Conservation (phyloP, 2,113 vertebrate species). For the Macroglossus sobrinus region DNA sequence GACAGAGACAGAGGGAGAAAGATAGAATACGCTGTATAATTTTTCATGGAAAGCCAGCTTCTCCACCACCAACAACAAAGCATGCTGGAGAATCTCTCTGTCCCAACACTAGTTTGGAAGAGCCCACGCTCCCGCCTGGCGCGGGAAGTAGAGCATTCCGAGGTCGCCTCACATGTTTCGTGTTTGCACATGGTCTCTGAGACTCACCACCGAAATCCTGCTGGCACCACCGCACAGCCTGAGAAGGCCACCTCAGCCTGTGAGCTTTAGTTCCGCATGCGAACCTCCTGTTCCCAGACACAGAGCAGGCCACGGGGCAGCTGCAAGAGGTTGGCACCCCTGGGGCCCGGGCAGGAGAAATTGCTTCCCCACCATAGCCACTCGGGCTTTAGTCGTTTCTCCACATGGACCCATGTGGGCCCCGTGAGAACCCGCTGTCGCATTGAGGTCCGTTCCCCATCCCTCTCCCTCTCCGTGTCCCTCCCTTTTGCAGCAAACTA, state of each 20-base stretch:
- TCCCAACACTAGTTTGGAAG: not conserved
- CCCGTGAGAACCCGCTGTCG: not conserved
- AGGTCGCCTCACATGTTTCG: not conserved
- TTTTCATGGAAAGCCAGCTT: not conserved
- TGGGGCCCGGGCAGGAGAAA: not conserved
- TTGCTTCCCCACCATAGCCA: not conserved
- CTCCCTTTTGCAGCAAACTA: not conserved
- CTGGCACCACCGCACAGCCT: no score
- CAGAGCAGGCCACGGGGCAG: not conserved
- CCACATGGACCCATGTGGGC: no score
- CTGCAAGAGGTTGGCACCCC: not conserved
- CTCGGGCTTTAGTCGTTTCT: not conserved
- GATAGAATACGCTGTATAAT: not conserved
- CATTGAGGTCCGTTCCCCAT: not conserved
- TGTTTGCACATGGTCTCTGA: not conserved
- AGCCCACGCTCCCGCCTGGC: no score
- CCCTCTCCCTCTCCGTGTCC: not conserved
- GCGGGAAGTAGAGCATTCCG: not conserved
- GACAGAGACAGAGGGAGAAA: not conserved
- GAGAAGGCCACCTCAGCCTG: not conserved
- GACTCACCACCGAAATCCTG: not conserved
- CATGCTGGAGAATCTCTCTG: not conserved
- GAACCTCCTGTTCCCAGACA: not conserved
- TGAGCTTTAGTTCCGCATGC: no score
- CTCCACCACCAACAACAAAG: not conserved